These are phyloP conservation scores for Pantherophis alleghaniensis DNA, from an alignment of 2,797 vertebrate genomes.

Conservation along the genomic window DNA sequence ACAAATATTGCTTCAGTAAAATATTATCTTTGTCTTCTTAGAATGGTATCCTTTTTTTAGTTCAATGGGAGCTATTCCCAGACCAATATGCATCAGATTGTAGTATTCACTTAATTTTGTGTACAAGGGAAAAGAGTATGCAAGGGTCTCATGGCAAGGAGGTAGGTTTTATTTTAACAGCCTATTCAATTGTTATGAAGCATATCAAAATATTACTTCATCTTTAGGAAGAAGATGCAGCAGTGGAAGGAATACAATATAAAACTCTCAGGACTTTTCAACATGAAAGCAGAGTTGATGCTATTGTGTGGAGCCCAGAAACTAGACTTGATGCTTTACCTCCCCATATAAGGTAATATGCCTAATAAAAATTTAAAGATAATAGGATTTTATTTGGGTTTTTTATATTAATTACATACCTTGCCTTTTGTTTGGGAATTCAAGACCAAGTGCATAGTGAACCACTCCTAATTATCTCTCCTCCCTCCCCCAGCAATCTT, in stretches of 20 bases:
- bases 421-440: background rate
- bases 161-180: background rate
- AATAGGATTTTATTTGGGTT: background rate
- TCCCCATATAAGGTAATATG: constrained; percentile 82
- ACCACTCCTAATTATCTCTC: background rate
- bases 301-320: constrained; percentile 94
- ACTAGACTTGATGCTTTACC: constrained; percentile 85
- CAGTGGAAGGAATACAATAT: constrained; percentile 87
- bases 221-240: constrained; percentile 87
- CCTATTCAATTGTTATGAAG: background rate
- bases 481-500: background rate
- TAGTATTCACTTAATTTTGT: background rate
- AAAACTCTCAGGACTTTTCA: constrained; percentile 83
- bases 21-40: background rate
- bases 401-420: background rate
- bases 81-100: background rate
- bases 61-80: background rate
- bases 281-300: constrained; percentile 84
- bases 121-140: background rate
- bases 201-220: constrained; percentile 34
- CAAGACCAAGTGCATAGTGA: background rate
- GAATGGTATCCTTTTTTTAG: background rate
- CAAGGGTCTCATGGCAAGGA: background rate
- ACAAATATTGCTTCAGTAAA: background rate
- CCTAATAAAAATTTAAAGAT: background rate